phyloP scores from a whole-genome alignment of 2,888 invertebrate genomes.

The Dolichopus griseipennis region DNA sequence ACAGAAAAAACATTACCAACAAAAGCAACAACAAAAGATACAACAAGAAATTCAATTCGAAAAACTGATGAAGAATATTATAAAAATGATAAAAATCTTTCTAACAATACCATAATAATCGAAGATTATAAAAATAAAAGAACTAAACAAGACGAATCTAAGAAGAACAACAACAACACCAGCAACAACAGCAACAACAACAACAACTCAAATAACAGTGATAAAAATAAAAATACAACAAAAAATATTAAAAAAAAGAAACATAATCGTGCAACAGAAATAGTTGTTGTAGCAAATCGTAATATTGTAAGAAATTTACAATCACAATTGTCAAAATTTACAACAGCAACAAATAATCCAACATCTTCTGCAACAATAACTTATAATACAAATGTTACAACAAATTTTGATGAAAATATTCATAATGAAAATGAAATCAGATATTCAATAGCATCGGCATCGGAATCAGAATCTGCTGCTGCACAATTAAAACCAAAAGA shows the following conservation, averaged over 20 bases:
- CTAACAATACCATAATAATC: not conserved
- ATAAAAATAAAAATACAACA: not conserved
- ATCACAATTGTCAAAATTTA: not conserved
- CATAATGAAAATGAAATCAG: too few species aligned
- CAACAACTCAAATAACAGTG: constrained; percentile 8
- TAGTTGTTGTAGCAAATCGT: not conserved
- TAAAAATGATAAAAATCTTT: constrained; percentile 4
- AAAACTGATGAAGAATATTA: constrained; percentile 19
- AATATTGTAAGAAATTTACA: not conserved
- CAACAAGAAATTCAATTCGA: constrained; percentile 14
- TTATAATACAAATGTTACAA: not conserved
- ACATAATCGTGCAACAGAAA: not conserved
- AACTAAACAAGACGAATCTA: constrained; percentile 14
- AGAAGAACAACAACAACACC: not conserved
- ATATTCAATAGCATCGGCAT: not conserved
- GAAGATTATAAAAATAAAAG: constrained; percentile 19
- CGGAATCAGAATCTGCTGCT: too few species aligned
- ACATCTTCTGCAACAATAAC: too few species aligned
- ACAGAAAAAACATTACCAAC: constrained; percentile 10
- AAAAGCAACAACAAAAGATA: not conserved
- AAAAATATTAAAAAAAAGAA: not conserved
- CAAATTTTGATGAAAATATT: not conserved
- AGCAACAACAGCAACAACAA: constrained; percentile 14
- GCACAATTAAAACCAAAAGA: not conserved
- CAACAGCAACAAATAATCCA: not conserved